phyloP scores from a whole-genome alignment of 2,113 vertebrate genomes.

The Actenoides lindsayi region DNA sequence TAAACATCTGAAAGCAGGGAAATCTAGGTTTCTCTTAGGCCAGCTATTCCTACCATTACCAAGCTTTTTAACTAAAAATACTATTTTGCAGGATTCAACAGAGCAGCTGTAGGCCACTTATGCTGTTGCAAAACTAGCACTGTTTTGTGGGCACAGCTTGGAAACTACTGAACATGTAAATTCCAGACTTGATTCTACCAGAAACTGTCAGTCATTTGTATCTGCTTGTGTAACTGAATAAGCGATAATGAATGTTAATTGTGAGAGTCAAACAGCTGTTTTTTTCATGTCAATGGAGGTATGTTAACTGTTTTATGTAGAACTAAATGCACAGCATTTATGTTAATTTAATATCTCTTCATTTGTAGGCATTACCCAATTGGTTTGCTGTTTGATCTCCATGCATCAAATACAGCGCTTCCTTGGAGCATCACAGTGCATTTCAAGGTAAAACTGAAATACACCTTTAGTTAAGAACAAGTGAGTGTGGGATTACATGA shows the following conservation, averaged over 20 bases:
- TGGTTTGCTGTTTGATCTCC: constrained; percentile 95
- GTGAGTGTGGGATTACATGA: background rate
- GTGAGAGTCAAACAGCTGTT: background rate
- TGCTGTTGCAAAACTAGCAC: background rate
- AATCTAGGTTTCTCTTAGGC: background rate
- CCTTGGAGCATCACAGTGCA: constrained; percentile 97
- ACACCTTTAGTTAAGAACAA: background rate
- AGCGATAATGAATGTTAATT: background rate
- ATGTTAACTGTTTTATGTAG: background rate
- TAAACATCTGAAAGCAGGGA: background rate
- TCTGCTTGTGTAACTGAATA: background rate
- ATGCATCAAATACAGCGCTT: constrained; percentile 91
- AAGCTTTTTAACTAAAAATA: background rate
- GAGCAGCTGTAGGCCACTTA: background rate
- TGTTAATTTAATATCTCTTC: constrained; percentile 12
- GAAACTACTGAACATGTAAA: background rate
- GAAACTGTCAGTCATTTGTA: background rate
- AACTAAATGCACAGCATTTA: background rate
- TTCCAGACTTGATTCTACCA: background rate
- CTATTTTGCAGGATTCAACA: background rate
- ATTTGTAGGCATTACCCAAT: constrained; percentile 94
- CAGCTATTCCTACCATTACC: background rate
- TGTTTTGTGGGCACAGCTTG: background rate
- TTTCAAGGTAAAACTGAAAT: constrained; percentile 88
- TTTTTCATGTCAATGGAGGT: background rate